These are phyloP conservation scores for Cranoglanis bouderius DNA, from an alignment of 2,113 vertebrate genomes.

Conservation along the genomic window DNA sequence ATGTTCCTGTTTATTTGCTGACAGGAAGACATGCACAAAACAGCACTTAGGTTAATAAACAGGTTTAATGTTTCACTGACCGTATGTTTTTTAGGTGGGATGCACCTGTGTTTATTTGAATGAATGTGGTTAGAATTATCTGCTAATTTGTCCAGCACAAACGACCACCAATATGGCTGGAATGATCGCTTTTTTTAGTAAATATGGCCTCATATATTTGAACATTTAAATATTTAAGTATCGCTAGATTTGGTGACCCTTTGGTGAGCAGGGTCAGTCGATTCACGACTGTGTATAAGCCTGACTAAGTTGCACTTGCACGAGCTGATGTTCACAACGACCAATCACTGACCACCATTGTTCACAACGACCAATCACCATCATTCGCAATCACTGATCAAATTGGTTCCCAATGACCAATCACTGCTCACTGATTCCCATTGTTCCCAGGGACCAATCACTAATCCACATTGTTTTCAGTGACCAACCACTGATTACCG, in stretches of 20 bases:
- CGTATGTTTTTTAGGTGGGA: not conserved
- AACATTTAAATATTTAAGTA: not conserved
- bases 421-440: not conserved
- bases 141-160: not conserved
- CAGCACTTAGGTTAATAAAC: constrained; percentile 1
- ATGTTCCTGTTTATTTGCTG: not conserved
- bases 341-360: not conserved
- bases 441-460: not conserved
- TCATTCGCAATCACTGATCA: no score
- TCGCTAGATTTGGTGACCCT: not conserved
- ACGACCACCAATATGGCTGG: not conserved
- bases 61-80: not conserved
- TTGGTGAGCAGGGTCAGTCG: no score
- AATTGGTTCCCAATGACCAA: not conserved
- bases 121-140: not conserved
- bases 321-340: not conserved
- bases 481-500: not conserved
- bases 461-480: not conserved
- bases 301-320: not conserved
- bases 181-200: not conserved
- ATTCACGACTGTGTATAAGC: not conserved
- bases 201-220: not conserved
- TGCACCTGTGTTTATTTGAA: not conserved
- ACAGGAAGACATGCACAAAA: not conserved
- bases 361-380: not conserved